Evolutionary conservation across 2,888 invertebrate genomes (phyloP).

Genomic region (Hyposoter didymator): DNA sequence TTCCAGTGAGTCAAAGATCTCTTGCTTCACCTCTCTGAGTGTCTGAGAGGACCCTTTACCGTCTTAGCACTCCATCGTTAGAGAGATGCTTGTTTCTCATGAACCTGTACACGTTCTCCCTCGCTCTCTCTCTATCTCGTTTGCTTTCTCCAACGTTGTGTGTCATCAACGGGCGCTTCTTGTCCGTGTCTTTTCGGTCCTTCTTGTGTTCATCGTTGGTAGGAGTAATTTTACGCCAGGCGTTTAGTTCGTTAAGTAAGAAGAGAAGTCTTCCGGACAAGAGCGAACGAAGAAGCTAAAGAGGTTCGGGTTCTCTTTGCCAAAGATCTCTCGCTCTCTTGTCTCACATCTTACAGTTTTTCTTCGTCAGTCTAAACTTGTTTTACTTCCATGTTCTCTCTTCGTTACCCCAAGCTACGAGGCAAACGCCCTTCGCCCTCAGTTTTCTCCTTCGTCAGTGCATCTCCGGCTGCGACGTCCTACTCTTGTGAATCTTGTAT

Average conservation of each 20-base stretch:
- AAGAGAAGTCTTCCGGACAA: slow-evolving; percentile 23
- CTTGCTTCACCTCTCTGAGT: slow-evolving; percentile 9
- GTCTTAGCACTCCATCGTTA: slow-evolving; percentile 37
- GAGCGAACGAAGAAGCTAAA: slow-evolving; percentile 27
- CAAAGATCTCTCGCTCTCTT: slow-evolving; percentile 15
- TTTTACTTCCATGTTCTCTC: slow-evolving; percentile 1
- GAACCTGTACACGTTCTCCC: slow-evolving; percentile 14
- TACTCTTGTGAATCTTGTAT: slow-evolving; percentile 27
- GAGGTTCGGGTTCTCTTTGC: slow-evolving; percentile 30
- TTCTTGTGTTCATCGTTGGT: slow-evolving; percentile 41
- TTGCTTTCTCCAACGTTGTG: slow-evolving; percentile 11
- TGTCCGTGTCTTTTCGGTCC: slow-evolving; percentile 9
- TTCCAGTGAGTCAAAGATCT: slow-evolving; percentile 34
- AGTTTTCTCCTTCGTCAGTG: slow-evolving; percentile 12
- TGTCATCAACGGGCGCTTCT: slow-evolving; percentile 36
- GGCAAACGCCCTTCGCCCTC: slow-evolving; percentile 36
- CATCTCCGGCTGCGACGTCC: neutral
- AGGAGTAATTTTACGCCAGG: slow-evolving; percentile 55
- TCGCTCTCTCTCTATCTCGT: neutral
- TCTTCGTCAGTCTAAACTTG: slow-evolving; percentile 4
- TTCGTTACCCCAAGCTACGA: slow-evolving; percentile 33
- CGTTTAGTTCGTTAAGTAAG: slow-evolving; percentile 61
- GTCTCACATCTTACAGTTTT: slow-evolving; percentile 3
- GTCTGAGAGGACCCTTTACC: slow-evolving; percentile 54
- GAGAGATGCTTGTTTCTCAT: slow-evolving; percentile 38